Conservation (phyloP, 2,888 invertebrate genomes). For the Choreutis nemorana region DNA sequence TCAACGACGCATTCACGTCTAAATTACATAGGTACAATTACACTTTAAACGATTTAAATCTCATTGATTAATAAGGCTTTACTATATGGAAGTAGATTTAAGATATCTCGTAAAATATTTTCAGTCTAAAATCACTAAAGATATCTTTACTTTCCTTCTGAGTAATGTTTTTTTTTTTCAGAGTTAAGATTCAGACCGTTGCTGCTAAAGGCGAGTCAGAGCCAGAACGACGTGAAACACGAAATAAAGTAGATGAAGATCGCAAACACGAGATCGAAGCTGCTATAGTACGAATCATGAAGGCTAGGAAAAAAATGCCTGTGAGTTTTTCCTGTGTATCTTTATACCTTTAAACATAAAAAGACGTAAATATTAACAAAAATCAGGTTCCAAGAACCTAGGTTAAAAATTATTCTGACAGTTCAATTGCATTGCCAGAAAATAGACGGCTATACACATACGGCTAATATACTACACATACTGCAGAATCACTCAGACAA, state of each 20-base stretch:
- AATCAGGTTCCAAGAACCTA: too few relatives aligned
- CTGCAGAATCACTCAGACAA: too few relatives aligned
- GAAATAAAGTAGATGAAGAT: constrained; percentile 98
- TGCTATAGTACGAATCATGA: constrained; percentile 99
- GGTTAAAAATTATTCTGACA: too few relatives aligned
- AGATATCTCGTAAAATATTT: constrained; percentile 1
- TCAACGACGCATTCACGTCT: constrained; percentile 98
- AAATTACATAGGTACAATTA: constrained; percentile 84
- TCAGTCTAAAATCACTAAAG: too few relatives aligned
- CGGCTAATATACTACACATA: too few relatives aligned
- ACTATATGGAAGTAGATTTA: neutral
- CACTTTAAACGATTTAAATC: neutral
- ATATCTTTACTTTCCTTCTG: neutral
- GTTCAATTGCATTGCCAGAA: too few relatives aligned
- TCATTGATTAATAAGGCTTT: neutral
- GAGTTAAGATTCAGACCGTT: constrained; percentile 93
- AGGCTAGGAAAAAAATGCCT: constrained; percentile 93
- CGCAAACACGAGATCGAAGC: constrained; percentile 99
- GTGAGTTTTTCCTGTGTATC: constrained; percentile 51
- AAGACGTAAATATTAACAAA: too few relatives aligned
- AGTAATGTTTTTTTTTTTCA: constrained; percentile 21
- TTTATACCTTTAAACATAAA: too few relatives aligned
- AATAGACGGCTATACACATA: too few relatives aligned
- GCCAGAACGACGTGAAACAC: constrained; percentile 97
- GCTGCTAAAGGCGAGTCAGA: constrained; percentile 97